These are phyloP conservation scores for Alouatta palliata DNA, from an alignment of 2,113 vertebrate genomes.

Conservation along the genomic window DNA sequence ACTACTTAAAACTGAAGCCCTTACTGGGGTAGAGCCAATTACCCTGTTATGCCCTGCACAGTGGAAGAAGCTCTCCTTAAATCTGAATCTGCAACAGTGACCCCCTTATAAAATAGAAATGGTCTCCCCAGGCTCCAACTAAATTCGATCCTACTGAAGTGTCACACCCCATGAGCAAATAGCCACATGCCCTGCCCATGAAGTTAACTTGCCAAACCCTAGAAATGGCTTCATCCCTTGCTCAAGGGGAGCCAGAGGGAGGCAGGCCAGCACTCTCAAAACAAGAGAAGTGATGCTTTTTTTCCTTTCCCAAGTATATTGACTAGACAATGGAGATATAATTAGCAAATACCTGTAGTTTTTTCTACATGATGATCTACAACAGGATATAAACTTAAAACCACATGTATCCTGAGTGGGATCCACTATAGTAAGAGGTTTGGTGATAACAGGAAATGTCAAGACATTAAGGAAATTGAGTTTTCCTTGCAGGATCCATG, in stretches of 20 bases:
- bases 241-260: neutral
- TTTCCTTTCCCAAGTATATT: neutral
- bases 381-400: neutral
- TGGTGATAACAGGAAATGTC: neutral
- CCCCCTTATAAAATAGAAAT: neutral
- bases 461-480: neutral
- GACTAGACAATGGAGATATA: neutral
- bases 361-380: neutral
- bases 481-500: neutral
- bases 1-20: neutral
- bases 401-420: neutral
- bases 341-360: neutral
- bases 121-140: neutral
- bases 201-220: neutral
- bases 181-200: neutral
- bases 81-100: neutral
- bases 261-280: neutral
- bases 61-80: neutral
- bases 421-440: neutral
- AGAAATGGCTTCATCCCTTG: neutral
- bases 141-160: neutral
- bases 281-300: neutral
- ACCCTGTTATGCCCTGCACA: neutral
- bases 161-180: neutral
- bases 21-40: neutral